Conservation (phyloP, 2,888 invertebrate species). For the Protophormia terraenovae region DNA sequence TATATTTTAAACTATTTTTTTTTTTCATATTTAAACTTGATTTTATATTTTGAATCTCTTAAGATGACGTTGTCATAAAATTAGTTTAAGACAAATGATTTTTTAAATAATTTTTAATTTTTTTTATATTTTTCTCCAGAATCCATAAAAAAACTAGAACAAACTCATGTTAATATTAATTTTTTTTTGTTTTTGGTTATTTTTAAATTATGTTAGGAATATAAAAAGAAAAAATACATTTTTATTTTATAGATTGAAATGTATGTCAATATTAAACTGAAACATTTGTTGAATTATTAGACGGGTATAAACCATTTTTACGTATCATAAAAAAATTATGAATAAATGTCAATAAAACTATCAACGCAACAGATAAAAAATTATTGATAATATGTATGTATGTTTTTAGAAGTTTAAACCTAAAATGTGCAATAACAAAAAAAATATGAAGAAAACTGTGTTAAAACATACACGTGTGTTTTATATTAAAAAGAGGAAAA, state of each 20-base stretch:
- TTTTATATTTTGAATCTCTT: too few species aligned
- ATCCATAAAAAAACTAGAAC: not conserved
- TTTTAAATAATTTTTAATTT: not conserved
- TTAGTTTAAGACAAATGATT: too few species aligned
- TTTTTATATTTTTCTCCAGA: not conserved
- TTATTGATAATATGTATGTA: not conserved
- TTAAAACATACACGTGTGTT: not conserved
- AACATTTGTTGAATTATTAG: not conserved
- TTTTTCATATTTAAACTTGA: too few species aligned
- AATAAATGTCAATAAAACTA: conserved; percentile 17
- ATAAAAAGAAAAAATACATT: not conserved
- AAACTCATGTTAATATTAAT: not conserved
- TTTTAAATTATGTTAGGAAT: not conserved
- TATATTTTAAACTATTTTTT: too few species aligned
- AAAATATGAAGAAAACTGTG: not conserved
- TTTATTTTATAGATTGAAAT: not conserved
- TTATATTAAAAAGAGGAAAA: not conserved
- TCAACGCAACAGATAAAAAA: conserved; percentile 2
- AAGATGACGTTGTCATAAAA: too few species aligned
- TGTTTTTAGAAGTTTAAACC: not conserved
- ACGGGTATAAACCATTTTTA: conserved; percentile 10
- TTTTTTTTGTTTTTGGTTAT: not conserved
- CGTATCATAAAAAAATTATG: conserved; percentile 21
- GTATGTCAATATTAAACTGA: not conserved
- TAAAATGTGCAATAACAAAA: not conserved